Evolutionary conservation across 2,797 vertebrate genomes (phyloP).

Genomic region (Xerus rutilus): DNA sequence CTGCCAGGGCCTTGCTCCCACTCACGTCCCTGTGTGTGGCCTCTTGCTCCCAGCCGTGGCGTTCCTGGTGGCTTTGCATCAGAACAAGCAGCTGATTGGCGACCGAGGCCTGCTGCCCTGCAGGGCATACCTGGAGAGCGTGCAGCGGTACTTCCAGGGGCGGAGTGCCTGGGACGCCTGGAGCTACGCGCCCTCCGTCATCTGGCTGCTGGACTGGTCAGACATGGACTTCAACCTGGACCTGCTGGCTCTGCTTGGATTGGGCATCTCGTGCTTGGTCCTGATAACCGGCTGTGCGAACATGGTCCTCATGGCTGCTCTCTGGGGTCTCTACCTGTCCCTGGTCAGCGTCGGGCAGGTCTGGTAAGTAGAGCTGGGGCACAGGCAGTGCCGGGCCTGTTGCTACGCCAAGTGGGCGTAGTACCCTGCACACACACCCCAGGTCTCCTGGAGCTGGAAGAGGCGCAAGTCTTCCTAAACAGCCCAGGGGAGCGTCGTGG

Average conservation of each 20-base stretch:
- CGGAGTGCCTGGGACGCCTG: conserved; percentile 89
- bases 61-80: conserved; percentile 93
- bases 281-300: conserved; percentile 93
- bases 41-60: conserved; percentile 90
- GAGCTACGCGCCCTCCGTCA: conserved; percentile 91
- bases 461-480: too few relatives aligned
- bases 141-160: conserved; percentile 93
- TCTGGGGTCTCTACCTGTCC: conserved; percentile 97
- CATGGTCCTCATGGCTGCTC: conserved; percentile 93
- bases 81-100: conserved; percentile 97
- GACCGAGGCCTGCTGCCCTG: conserved; percentile 93
- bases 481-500: neutral
- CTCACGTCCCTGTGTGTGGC: neutral
- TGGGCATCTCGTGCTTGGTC: conserved; percentile 91
- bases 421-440: neutral
- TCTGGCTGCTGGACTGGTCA: conserved; percentile 96
- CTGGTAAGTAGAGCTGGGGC: conserved; percentile 91
- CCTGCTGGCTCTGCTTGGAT: conserved; percentile 90
- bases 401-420: too few relatives aligned
- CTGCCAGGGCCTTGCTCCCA: too few relatives aligned
- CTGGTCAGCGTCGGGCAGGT: conserved; percentile 96
- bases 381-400: neutral
- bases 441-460: neutral
- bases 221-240: conserved; percentile 94
- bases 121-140: conserved; percentile 90